phyloP scores from a whole-genome alignment of 2,113 vertebrate species.

The Perca schrenkii region DNA sequence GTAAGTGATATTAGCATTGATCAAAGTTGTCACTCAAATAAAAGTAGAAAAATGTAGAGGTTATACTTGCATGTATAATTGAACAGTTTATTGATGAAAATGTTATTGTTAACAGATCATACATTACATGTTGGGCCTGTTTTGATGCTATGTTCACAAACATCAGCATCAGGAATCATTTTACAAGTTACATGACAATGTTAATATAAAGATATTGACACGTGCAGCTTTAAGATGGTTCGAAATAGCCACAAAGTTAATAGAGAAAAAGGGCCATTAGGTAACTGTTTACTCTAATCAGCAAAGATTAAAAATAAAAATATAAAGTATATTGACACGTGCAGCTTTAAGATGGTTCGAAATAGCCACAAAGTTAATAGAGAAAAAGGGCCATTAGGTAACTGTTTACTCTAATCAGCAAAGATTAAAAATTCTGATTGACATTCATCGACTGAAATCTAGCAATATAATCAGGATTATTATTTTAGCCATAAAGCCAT shows the following conservation, averaged over 20 bases:
- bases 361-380: not conserved
- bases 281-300: not conserved
- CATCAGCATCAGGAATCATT: not conserved
- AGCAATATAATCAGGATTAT: constrained; percentile 20
- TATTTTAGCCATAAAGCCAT: not conserved
- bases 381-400: constrained; percentile 5
- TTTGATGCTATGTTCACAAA: not conserved
- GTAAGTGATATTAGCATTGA: not conserved
- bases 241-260: not conserved
- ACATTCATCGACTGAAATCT: constrained; percentile 16
- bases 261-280: not conserved
- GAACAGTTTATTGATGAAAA: not conserved
- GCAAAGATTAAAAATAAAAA: no score
- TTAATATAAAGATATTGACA: not conserved
- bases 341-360: not conserved
- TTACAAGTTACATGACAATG: not conserved
- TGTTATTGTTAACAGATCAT: not conserved
- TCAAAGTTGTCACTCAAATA: not conserved
- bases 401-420: constrained; percentile 3
- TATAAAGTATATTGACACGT: not conserved
- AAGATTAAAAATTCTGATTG: constrained; percentile 5
- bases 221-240: not conserved
- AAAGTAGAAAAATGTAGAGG: not conserved
- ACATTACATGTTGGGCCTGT: not conserved
- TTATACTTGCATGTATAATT: not conserved